Evolutionary conservation across 2,888 invertebrate genomes (phyloP).

Genomic region (Heliothis peltigera): DNA sequence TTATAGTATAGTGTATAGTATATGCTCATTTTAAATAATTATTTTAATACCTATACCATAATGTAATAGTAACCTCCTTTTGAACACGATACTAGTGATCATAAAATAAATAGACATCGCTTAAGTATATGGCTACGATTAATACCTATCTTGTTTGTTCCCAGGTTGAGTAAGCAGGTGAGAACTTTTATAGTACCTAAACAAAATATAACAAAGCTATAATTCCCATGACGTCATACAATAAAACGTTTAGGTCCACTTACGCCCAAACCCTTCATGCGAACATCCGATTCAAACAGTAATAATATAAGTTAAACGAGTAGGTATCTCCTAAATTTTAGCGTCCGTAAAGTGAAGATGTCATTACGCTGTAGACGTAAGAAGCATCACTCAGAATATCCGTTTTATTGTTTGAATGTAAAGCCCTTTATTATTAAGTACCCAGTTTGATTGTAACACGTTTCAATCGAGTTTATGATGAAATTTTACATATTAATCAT

Average conservation of each 20-base stretch:
- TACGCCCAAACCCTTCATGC: conserved; percentile 43
- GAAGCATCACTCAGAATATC: conserved; percentile 79
- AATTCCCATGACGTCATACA: conserved; percentile 40
- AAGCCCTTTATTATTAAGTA: conserved; percentile 83
- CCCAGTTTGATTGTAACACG: conserved; percentile 81
- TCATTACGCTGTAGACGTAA: conserved; percentile 82
- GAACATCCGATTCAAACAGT: conserved; percentile 65
- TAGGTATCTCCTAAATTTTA: conserved; percentile 78
- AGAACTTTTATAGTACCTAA: conserved; percentile 6
- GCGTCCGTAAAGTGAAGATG: conserved; percentile 82
- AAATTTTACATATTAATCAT: conserved; percentile 70
- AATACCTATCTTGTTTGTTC: too few species aligned
- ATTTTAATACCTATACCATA: too few species aligned
- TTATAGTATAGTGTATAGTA: too few species aligned
- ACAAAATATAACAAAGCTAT: conserved; percentile 26
- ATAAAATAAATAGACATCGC: too few species aligned
- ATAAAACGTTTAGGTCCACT: conserved; percentile 50
- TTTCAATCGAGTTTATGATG: conserved; percentile 75
- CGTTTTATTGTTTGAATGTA: conserved; percentile 87
- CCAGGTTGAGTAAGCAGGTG: too few species aligned
- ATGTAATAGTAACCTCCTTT: too few species aligned
- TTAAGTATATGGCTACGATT: too few species aligned
- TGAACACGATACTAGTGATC: too few species aligned
- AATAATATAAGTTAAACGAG: conserved; percentile 81
- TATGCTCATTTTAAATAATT: too few species aligned